Evolutionary conservation across 2,113 vertebrate species (phyloP).

Genomic region (Burhinus oedicnemus): DNA sequence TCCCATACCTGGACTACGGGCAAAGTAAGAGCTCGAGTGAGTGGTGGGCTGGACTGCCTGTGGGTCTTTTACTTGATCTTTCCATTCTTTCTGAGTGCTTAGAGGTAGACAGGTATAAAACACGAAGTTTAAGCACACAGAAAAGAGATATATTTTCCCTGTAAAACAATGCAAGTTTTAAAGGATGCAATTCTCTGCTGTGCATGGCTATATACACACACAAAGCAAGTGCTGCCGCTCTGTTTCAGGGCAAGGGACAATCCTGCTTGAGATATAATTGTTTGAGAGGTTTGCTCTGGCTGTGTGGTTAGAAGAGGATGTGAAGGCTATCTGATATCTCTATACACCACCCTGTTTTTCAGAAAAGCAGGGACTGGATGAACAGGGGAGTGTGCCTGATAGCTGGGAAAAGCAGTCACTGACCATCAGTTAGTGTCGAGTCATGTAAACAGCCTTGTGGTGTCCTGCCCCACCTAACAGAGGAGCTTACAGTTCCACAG

Average conservation of each 20-base stretch:
- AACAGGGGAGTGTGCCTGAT: background rate
- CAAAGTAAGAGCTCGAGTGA: background rate
- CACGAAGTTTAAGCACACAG: background rate
- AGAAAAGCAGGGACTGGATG: background rate
- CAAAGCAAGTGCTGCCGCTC: background rate
- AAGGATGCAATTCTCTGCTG: rapidly evolving
- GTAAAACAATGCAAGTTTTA: background rate
- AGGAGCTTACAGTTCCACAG: background rate
- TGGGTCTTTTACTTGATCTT: background rate
- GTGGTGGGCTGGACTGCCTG: background rate
- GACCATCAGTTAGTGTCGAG: background rate
- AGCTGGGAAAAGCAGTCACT: background rate
- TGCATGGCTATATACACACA: rapidly evolving
- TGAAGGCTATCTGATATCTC: background rate
- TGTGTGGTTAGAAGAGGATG: background rate
- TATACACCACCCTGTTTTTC: background rate
- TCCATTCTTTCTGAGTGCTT: background rate
- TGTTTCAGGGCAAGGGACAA: background rate
- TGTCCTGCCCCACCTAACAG: background rate
- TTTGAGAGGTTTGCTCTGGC: background rate
- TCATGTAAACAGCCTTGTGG: background rate
- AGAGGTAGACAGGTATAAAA: background rate
- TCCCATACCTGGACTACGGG: background rate
- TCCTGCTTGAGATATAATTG: background rate
- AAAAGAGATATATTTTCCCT: background rate